Base-by-base conservation (phyloP, 2,888 invertebrate species). In the Coenonympha arcania region DNA sequence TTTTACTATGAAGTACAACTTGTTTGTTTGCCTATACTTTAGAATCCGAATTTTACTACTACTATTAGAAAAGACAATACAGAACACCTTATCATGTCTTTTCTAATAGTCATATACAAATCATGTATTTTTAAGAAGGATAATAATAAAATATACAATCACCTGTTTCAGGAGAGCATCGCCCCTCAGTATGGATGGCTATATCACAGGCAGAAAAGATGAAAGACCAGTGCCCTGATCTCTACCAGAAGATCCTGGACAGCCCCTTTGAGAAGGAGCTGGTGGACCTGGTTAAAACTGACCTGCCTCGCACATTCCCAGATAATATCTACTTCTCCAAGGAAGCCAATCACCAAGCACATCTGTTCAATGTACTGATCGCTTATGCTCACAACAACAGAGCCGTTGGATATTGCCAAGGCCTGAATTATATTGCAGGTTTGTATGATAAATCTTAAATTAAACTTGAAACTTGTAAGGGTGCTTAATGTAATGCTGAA, bases 341-440 rank as follows among this genome's bases (percentile, higher is more conserved):
- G 57, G 89, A 90, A 48, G 91, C 92, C 47, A 89, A 90, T 55
- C 89, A 93, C 59, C 91, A 92, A 59, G 88, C 90, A 55, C 92
- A 95, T 64, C 83, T 98, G 41, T 95, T 91, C 65, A 93, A 95
- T 76, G 91, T 97, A 65, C 87, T 98, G 53, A 90, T 93, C 62
- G 95, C 96, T 2, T 94, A 95, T 79, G 96, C 95, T 47, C 93
- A 95, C 70, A 93, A 93, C 68, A 96, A 97, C 78, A 89, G 90
- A 63, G 90, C 90, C 50, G 92, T 96, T 64, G 96, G 96, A 22
- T 98, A 98, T 76, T 98, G 98, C 69, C 98, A 97, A 89, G 98
- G 98, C 42, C 83, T 97, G 56, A 98, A 97, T 83, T 98, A 96
- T 74, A 94, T 97, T 64, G 95, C 95, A 68, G 92, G 91, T 81